Evolutionary conservation across 2,113 vertebrate genomes (phyloP).

Genomic region (Lathamus discolor): DNA sequence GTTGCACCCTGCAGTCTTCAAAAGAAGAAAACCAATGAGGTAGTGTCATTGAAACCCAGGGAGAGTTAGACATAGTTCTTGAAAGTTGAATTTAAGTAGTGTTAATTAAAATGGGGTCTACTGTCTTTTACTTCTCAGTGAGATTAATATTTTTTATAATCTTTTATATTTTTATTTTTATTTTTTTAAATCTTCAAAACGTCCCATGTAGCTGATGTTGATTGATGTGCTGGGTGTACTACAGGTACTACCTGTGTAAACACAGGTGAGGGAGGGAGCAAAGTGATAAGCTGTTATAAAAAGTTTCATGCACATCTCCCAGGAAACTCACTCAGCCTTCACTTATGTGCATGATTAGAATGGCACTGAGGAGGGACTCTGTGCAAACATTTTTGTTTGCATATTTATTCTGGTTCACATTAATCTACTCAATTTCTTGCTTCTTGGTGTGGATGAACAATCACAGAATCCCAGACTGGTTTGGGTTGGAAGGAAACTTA

Average conservation of each 20-base stretch:
- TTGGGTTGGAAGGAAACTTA: neutral
- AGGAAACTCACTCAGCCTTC: neutral
- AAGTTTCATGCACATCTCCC: neutral
- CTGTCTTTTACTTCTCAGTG: neutral
- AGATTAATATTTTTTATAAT: neutral
- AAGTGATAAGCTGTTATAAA: rapidly evolving
- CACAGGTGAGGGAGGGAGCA: neutral
- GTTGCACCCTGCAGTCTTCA: neutral
- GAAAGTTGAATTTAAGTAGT: neutral
- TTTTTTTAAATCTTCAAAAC: neutral
- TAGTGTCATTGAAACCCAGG: neutral
- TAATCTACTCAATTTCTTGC: neutral
- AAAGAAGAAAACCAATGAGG: neutral
- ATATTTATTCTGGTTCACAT: neutral
- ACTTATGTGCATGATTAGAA: neutral
- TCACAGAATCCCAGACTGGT: neutral
- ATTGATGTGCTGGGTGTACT: neutral
- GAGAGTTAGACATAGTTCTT: neutral
- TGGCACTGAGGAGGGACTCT: neutral
- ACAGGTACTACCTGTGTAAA: too few species aligned
- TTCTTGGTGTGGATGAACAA: neutral
- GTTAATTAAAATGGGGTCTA: neutral
- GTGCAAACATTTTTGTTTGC: neutral
- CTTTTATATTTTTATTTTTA: neutral
- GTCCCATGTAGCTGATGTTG: neutral